These are phyloP conservation scores for Odobenus rosmarus DNA, from an alignment of 2,113 vertebrate species.

Conservation along the genomic window DNA sequence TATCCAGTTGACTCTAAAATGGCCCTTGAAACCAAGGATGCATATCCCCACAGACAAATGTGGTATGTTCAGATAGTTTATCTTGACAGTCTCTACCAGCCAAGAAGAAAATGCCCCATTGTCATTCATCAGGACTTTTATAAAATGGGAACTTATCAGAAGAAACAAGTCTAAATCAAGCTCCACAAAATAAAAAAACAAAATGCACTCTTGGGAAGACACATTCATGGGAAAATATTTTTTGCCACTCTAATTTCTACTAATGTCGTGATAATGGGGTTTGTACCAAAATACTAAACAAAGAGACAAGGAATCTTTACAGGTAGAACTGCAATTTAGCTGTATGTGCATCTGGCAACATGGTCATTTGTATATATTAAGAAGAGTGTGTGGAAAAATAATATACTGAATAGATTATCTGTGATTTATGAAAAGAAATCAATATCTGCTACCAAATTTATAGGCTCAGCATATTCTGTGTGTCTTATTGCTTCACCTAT, in stretches of 20 bases:
- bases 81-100: not conserved
- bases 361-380: conserved; percentile 2
- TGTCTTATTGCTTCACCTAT: not conserved
- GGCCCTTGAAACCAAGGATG: not conserved
- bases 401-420: not conserved
- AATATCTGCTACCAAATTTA: not conserved
- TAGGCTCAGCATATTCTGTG: not conserved
- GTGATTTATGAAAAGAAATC: not conserved
- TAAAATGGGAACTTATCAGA: not conserved
- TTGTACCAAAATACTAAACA: not conserved
- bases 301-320: not conserved
- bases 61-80: not conserved
- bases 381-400: not conserved
- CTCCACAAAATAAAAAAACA: not conserved
- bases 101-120: not conserved
- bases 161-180: not conserved
- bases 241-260: conserved; percentile 36
- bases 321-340: not conserved
- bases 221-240: not conserved
- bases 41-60: not conserved
- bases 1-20: not conserved
- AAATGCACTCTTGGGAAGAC: not conserved
- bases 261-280: not conserved
- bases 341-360: not conserved
- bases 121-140: not conserved